Evolutionary conservation across 2,113 vertebrate genomes (phyloP).

Genomic region (Istiophorus platypterus): DNA sequence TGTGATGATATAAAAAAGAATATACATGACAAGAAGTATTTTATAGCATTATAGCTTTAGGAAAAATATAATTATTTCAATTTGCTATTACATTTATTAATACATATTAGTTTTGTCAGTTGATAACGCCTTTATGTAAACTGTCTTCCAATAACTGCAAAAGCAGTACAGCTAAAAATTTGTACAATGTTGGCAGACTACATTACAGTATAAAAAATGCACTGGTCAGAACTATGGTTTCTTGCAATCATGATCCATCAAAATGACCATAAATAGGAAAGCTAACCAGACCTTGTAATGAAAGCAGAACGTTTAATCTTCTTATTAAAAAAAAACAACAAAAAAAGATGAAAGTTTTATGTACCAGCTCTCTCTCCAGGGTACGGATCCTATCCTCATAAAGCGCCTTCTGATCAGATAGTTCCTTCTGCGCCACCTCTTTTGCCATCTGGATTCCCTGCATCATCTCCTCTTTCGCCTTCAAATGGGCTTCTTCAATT

Average conservation of each 20-base stretch:
- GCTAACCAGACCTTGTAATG: neutral
- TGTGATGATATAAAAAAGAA: neutral
- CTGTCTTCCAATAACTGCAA: too few relatives aligned
- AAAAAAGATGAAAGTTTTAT: neutral
- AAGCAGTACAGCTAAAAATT: too few relatives aligned
- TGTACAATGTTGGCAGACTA: neutral
- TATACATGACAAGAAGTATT: neutral
- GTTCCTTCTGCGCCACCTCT: slow-evolving; percentile 92
- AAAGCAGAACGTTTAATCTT: neutral
- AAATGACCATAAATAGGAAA: too few relatives aligned
- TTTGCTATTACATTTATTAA: too few relatives aligned
- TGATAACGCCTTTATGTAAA: neutral
- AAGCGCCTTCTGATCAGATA: slow-evolving; percentile 87
- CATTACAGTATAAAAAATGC: neutral
- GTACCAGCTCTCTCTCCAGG: slow-evolving; percentile 91
- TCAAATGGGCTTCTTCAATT: slow-evolving; percentile 92
- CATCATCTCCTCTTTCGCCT: slow-evolving; percentile 96
- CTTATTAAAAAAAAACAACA: neutral
- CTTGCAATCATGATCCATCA: neutral
- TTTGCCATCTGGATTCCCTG: slow-evolving; percentile 94
- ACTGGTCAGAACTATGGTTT: neutral
- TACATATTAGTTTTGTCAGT: neutral
- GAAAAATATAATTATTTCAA: too few relatives aligned
- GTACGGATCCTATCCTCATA: slow-evolving; percentile 90
- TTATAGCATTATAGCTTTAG: too few relatives aligned